Conservation (phyloP, 1,140 invertebrate genomes). For the Zaprionus davidi region DNA sequence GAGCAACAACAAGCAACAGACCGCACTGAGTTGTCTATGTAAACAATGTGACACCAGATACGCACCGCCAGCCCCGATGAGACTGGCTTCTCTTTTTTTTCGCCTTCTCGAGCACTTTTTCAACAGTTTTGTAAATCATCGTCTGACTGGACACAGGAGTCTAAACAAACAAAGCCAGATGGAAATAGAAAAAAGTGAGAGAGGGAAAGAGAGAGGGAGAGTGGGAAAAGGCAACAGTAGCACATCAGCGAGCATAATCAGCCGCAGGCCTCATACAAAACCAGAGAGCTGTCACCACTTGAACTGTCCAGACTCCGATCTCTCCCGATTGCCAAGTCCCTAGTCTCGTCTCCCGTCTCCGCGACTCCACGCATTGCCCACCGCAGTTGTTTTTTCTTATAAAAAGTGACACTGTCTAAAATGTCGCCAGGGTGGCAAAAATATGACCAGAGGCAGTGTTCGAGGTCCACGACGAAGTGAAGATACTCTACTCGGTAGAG, state of each 20-base stretch:
- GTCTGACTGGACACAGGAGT: conserved; percentile 70
- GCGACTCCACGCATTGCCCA: conserved; percentile 27
- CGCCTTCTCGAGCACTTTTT: conserved; percentile 25
- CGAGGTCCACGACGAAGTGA: conserved; percentile 1
- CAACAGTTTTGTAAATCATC: conserved; percentile 66
- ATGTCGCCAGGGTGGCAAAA: conserved; percentile 59
- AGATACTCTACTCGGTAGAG: conserved; percentile 18
- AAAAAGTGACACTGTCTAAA: conserved; percentile 71
- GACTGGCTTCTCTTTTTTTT: conserved; percentile 44
- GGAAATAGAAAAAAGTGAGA: background rate
- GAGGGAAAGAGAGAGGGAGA: background rate
- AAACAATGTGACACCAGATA: conserved; percentile 68
- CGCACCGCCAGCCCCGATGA: conserved; percentile 47
- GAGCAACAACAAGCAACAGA: conserved; percentile 37
- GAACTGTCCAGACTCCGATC: conserved; percentile 42
- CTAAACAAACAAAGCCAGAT: conserved; percentile 61
- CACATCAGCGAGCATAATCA: conserved; percentile 59
- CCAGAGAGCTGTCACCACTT: conserved; percentile 73
- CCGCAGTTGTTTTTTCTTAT: conserved; percentile 54
- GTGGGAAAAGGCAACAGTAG: conserved; percentile 43
- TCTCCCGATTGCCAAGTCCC: conserved; percentile 3
- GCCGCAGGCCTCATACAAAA: conserved; percentile 54
- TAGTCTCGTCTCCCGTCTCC: background rate
- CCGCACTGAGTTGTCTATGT: conserved; percentile 72
- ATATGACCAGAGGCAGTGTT: conserved; percentile 1